These are phyloP conservation scores for Pantala flavescens DNA, from an alignment of 1,140 invertebrate species.

Conservation along the genomic window DNA sequence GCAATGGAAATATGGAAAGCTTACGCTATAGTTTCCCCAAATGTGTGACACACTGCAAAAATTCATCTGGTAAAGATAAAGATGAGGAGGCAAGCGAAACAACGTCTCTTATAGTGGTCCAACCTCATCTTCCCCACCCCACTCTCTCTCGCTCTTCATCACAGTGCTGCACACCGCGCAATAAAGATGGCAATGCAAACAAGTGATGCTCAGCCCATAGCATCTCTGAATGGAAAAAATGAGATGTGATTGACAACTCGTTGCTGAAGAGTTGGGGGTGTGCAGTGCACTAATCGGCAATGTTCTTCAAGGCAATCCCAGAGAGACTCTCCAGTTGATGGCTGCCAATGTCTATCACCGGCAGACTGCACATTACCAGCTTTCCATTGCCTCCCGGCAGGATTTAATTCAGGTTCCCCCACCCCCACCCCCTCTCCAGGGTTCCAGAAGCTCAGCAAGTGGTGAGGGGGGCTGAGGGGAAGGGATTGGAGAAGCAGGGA, in stretches of 20 bases:
- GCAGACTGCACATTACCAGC: background rate
- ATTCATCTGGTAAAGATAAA: background rate
- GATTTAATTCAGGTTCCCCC: background rate
- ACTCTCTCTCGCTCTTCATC: background rate
- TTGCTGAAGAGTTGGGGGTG: too few species aligned
- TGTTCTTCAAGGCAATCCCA: too few species aligned
- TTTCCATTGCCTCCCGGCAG: slow-evolving; percentile 2
- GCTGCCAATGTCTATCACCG: too few species aligned
- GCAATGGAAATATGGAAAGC: slow-evolving; percentile 9
- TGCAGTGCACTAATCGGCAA: too few species aligned
- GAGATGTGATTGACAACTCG: too few species aligned
- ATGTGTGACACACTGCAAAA: background rate
- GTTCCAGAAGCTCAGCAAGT: background rate
- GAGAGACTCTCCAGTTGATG: too few species aligned
- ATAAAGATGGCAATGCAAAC: too few species aligned
- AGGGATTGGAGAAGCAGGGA: slow-evolving; percentile 4
- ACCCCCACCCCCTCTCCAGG: background rate
- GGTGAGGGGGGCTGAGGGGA: background rate
- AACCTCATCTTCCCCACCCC: background rate
- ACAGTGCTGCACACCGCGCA: background rate
- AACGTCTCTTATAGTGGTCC: background rate
- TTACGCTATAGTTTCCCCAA: background rate
- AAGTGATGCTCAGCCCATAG: too few species aligned
- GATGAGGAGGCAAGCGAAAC: background rate
- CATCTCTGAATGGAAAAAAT: too few species aligned